Conservation (phyloP, 1,140 invertebrate species). For the Drusus annulatus region DNA sequence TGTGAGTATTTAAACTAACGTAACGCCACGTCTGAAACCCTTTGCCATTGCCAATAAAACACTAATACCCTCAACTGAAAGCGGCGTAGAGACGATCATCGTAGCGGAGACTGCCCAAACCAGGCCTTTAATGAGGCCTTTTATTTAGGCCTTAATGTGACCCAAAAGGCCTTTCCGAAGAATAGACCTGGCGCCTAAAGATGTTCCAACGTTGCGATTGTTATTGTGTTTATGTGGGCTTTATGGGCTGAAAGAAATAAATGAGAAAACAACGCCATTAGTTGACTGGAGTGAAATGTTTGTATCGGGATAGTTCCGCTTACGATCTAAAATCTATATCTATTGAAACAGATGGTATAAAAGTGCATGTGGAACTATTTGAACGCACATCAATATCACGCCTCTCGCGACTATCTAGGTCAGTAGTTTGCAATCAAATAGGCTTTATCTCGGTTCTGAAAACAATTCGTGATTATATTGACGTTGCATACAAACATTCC, state of each 20-base stretch:
- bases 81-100: background rate
- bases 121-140: slow-evolving; percentile 34
- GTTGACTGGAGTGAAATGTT: slow-evolving; percentile 53
- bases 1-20: too few relatives aligned
- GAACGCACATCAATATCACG: too few relatives aligned
- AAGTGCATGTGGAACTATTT: too few relatives aligned
- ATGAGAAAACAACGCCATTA: slow-evolving; percentile 63
- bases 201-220: slow-evolving; percentile 38
- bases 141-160: slow-evolving; percentile 5
- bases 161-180: slow-evolving; percentile 32
- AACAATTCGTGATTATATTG: too few relatives aligned
- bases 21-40: background rate
- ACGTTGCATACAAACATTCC: too few relatives aligned
- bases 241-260: slow-evolving; percentile 64
- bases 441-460: too few relatives aligned
- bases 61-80: slow-evolving; percentile 21
- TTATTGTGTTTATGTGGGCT: slow-evolving; percentile 50
- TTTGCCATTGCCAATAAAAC: slow-evolving; percentile 3
- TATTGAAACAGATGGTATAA: too few relatives aligned
- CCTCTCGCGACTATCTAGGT: too few relatives aligned
- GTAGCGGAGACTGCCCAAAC: slow-evolving; percentile 17
- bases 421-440: too few relatives aligned
- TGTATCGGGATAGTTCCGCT: background rate
- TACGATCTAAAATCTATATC: too few relatives aligned
- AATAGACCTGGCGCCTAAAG: slow-evolving; percentile 44